These are phyloP conservation scores for Berghia stephanieae DNA, from an alignment of 1,140 invertebrate species.

Conservation along the genomic window DNA sequence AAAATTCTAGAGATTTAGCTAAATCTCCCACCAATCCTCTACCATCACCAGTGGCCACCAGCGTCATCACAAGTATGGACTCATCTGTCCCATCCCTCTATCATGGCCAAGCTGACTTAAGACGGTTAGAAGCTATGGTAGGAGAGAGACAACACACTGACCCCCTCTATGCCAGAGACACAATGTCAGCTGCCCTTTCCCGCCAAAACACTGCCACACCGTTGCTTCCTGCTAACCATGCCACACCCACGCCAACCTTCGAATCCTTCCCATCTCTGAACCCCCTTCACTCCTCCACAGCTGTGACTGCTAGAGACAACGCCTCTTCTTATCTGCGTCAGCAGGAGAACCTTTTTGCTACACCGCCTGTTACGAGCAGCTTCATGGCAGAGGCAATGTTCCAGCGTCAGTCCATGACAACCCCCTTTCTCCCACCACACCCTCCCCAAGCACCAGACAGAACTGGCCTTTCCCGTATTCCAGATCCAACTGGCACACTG, in stretches of 20 bases:
- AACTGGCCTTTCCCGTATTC: conserved; percentile 32
- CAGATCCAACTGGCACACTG: conserved; percentile 51
- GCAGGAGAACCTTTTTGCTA: conserved; percentile 43
- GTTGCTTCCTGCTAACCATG: not conserved
- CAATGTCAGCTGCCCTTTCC: conserved; percentile 24
- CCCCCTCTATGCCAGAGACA: conserved; percentile 40
- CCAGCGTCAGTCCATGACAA: conserved; percentile 54
- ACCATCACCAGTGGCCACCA: no score
- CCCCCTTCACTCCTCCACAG: conserved; percentile 31
- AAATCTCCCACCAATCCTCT: conserved; percentile 36
- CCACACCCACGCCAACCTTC: conserved; percentile 23
- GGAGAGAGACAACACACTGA: conserved; percentile 48
- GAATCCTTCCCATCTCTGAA: conserved; percentile 38
- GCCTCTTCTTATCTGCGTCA: conserved; percentile 36
- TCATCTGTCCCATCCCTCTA: conserved; percentile 26
- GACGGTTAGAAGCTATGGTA: conserved; percentile 54
- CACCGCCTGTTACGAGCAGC: conserved; percentile 39
- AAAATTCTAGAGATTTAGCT: conserved; percentile 32
- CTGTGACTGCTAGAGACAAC: conserved; percentile 34
- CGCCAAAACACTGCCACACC: not conserved
- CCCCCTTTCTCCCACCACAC: conserved; percentile 51
- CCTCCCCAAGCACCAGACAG: conserved; percentile 36
- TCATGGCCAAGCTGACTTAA: conserved; percentile 14
- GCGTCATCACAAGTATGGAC: conserved; percentile 38
- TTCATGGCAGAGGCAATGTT: conserved; percentile 58